These are phyloP conservation scores for Strongylocentrotus purpuratus DNA, from an alignment of 35 echinoderm and acorn worm genomes.

Conservation along the genomic window DNA sequence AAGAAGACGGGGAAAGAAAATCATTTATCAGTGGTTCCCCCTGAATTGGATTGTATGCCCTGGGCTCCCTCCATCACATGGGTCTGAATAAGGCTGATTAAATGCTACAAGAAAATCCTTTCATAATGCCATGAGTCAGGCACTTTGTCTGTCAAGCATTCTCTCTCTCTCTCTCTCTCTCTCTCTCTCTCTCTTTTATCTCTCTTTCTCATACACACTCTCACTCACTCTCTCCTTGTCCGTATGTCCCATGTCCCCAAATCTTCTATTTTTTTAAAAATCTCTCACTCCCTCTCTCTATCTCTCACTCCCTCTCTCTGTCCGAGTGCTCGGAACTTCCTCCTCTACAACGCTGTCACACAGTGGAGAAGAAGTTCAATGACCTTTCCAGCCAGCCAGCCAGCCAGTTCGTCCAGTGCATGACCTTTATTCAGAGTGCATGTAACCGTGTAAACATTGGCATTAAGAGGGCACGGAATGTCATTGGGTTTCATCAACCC, in stretches of 20 bases:
- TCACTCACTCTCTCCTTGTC: background rate
- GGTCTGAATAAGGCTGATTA: background rate
- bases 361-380: background rate
- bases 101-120: slow-evolving; percentile 18
- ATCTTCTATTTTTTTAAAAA: too few relatives aligned
- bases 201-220: background rate
- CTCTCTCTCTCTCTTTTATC: too few relatives aligned
- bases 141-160: background rate
- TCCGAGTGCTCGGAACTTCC: too few relatives aligned
- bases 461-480: background rate
- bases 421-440: background rate
- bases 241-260: too few relatives aligned
- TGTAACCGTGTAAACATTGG: background rate
- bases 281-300: too few relatives aligned
- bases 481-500: background rate
- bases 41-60: slow-evolving; percentile 2
- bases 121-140: slow-evolving; percentile 1
- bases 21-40: background rate
- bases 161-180: background rate
- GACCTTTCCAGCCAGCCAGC: background rate
- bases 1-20: background rate
- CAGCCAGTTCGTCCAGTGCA: background rate
- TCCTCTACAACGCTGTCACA: background rate
- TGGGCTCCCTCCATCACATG: background rate
- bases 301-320: too few relatives aligned